Percentiles rank a stretch among this genome's conserved stretches.
phyloP scores from a whole-genome alignment of 2,797 vertebrate species.

The Lepus oiostolus region DNA sequence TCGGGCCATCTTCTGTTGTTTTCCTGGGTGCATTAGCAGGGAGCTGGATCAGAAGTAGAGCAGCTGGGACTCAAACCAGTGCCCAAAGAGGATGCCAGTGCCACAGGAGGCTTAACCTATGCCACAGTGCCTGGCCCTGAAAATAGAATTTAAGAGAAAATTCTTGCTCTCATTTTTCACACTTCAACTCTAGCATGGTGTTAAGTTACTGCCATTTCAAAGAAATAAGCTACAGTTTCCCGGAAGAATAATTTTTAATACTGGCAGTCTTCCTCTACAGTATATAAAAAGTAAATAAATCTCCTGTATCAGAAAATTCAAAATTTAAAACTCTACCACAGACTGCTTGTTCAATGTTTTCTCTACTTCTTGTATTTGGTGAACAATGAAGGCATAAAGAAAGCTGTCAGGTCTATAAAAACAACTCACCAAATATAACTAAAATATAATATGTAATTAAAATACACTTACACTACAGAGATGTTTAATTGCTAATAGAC shows the following conservation, averaged over 20 bases:
- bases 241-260: conserved; percentile 64
- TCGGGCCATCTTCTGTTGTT: too few relatives aligned
- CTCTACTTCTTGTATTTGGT: conserved; percentile 84
- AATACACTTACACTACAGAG: background rate
- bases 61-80: too few relatives aligned
- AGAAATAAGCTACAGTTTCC: conserved; percentile 50
- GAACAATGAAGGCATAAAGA: conserved; percentile 84
- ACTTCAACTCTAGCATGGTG: conserved; percentile 9
- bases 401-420: conserved; percentile 35
- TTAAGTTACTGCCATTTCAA: conserved; percentile 48
- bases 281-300: conserved; percentile 6
- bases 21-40: too few relatives aligned
- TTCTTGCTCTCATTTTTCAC: background rate
- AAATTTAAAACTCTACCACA: conserved; percentile 35
- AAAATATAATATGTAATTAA: conserved; percentile 12
- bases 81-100: too few relatives aligned
- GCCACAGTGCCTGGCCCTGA: background rate
- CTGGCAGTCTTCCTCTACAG: conserved; percentile 31
- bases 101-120: too few relatives aligned
- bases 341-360: conserved; percentile 64
- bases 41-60: too few relatives aligned
- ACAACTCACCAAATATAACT: background rate
- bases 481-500: background rate
- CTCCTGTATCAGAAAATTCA: background rate
- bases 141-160: conserved; percentile 57